Percentiles rank a stretch among this genome's conserved stretches.
Conservation (phyloP, 1,140 invertebrate species). For the Drosophila punjabiensis region DNA sequence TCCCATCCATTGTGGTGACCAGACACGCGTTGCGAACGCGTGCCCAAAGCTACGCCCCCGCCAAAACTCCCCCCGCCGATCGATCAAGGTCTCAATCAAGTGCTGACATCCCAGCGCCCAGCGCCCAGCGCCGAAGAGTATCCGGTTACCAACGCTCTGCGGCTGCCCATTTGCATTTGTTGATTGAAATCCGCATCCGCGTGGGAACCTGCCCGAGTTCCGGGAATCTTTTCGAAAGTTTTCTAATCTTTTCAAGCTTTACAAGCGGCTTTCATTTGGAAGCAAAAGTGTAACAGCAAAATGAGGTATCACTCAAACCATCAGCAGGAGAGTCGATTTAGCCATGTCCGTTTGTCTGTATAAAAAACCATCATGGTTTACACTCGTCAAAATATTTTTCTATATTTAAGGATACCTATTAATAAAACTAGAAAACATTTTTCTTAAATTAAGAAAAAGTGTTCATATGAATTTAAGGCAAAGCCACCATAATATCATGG, state of each 20-base stretch:
- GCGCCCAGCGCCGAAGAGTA: conserved; percentile 27
- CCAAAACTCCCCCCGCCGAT: conserved; percentile 21
- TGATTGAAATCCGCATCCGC: conserved; percentile 63
- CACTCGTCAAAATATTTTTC: too few species aligned
- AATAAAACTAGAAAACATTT: too few species aligned
- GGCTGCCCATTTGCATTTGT: conserved; percentile 64
- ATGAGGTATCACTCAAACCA: not conserved
- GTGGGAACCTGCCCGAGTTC: conserved; percentile 48
- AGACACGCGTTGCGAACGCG: conserved; percentile 45
- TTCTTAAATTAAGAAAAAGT: not conserved
- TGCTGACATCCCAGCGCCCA: conserved; percentile 61
- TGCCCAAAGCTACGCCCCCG: conserved; percentile 32
- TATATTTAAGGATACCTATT: too few species aligned
- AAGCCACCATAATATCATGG: too few species aligned
- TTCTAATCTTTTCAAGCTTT: not conserved
- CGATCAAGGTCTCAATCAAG: conserved; percentile 74
- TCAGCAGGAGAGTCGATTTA: not conserved
- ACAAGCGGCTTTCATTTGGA: not conserved
- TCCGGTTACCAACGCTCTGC: conserved; percentile 58
- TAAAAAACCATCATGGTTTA: too few species aligned
- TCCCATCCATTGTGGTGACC: conserved; percentile 31
- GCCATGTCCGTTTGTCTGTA: not conserved
- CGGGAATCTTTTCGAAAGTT: not conserved
- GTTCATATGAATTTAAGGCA: too few species aligned
- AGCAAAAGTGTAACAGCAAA: too few species aligned